These are phyloP conservation scores for Zosterops hypoxanthus DNA, from an alignment of 2,113 vertebrate genomes.

Conservation along the genomic window DNA sequence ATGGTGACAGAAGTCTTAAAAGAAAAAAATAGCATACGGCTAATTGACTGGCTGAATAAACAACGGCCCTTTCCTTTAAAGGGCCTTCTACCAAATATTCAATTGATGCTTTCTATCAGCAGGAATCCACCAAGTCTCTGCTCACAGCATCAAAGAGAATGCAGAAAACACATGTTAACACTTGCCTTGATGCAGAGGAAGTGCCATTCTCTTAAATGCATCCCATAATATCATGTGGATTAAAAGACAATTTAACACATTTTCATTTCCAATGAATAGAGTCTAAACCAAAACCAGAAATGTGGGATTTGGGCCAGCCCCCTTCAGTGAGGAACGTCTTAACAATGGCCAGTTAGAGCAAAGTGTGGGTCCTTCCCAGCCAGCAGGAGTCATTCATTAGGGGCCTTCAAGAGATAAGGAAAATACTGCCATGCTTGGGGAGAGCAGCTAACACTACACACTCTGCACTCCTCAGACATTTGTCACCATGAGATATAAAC, in stretches of 20 bases:
- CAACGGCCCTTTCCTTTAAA: background rate
- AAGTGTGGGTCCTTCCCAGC: background rate
- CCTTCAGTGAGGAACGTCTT: background rate
- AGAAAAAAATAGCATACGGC: background rate
- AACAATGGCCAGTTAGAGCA: background rate
- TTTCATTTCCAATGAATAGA: background rate
- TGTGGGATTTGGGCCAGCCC: background rate
- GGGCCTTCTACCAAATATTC: background rate
- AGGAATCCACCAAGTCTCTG: background rate
- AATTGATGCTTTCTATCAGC: background rate
- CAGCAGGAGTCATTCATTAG: slow-evolving; percentile 2
- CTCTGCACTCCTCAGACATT: slow-evolving; percentile 31
- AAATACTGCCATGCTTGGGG: background rate
- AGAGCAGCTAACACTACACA: slow-evolving; percentile 57
- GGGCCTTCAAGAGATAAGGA: slow-evolving; percentile 50
- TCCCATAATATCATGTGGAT: background rate
- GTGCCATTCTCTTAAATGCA: background rate
- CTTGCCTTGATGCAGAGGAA: background rate
- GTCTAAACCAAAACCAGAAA: background rate
- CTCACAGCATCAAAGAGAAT: background rate
- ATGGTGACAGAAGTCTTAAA: background rate
- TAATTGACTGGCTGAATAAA: background rate
- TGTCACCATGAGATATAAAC: slow-evolving; percentile 65
- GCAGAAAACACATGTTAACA: background rate
- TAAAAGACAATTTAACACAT: background rate